These are phyloP conservation scores for Megamerina dolium DNA, from an alignment of 2,888 invertebrate genomes.

Conservation along the genomic window DNA sequence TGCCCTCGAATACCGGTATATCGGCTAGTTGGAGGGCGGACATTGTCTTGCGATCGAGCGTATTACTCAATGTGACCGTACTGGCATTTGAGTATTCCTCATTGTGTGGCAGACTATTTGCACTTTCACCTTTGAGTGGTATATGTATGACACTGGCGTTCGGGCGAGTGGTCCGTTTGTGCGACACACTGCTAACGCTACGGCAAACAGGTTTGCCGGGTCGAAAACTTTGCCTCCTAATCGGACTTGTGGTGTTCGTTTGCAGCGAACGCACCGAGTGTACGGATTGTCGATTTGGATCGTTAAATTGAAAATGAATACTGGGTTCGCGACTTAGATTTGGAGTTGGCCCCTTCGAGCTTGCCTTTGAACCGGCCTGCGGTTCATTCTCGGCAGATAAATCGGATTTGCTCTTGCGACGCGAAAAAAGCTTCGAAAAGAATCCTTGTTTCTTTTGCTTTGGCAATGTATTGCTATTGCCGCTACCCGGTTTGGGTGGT, in stretches of 20 bases:
- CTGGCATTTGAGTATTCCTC: slow-evolving; percentile 49
- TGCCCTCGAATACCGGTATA: slow-evolving; percentile 49
- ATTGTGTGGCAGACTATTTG: slow-evolving; percentile 50
- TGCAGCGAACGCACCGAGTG: slow-evolving; percentile 39
- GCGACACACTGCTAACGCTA: slow-evolving; percentile 59
- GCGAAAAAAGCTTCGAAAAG: slow-evolving; percentile 60
- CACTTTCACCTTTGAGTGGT: slow-evolving; percentile 58
- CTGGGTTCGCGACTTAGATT: slow-evolving; percentile 41
- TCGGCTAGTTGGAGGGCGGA: slow-evolving; percentile 49
- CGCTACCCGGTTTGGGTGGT: slow-evolving; percentile 49
- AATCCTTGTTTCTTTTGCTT: slow-evolving; percentile 59
- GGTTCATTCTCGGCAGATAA: slow-evolving; percentile 28
- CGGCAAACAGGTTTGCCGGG: slow-evolving; percentile 53
- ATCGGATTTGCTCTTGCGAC: slow-evolving; percentile 53
- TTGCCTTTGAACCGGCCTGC: slow-evolving; percentile 20
- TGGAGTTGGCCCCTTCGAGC: slow-evolving; percentile 29
- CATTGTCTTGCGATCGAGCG: slow-evolving; percentile 46
- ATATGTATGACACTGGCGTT: slow-evolving; percentile 62
- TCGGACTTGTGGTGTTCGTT: slow-evolving; percentile 44
- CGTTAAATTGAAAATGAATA: slow-evolving; percentile 37
- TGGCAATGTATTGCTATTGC: slow-evolving; percentile 47
- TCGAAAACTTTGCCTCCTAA: slow-evolving; percentile 19
- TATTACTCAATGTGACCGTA: slow-evolving; percentile 43
- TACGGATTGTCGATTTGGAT: slow-evolving; percentile 39
- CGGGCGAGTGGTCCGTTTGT: slow-evolving; percentile 55